A percentile compares a stretch with the other conserved stretches of the same genome.
Evolutionary conservation across 2,797 vertebrate species (phyloP).

Genomic region (Myotis daubentonii): DNA sequence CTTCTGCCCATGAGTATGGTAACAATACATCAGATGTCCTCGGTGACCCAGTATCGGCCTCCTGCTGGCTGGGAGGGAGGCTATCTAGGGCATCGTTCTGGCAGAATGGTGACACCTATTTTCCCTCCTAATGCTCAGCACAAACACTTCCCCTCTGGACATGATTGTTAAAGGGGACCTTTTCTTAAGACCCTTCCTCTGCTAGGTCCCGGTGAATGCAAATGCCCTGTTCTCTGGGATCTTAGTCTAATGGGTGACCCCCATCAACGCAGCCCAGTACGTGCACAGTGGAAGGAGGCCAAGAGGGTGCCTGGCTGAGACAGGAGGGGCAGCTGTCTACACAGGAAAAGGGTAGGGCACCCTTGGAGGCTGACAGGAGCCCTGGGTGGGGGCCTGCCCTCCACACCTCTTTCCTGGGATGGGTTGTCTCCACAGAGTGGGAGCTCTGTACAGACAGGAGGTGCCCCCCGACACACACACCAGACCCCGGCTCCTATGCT

Average conservation of each 20-base stretch:
- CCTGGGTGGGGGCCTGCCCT: not conserved
- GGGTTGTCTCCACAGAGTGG: not conserved
- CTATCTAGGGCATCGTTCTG: accelerated
- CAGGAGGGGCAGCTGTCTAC: not conserved
- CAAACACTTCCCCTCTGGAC: not conserved
- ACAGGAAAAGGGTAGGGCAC: not conserved
- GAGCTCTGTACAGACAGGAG: not conserved
- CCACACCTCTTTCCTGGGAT: not conserved
- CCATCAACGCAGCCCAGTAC: not conserved
- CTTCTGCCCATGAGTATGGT: not conserved
- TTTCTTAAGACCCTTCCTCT: not conserved
- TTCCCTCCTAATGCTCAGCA: not conserved
- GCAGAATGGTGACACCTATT: not conserved
- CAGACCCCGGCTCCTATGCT: not conserved
- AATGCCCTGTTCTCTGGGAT: not conserved
- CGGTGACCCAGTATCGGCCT: not conserved
- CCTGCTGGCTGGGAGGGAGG: not conserved
- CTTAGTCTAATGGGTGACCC: not conserved
- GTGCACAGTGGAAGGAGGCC: not conserved
- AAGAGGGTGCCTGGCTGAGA: not conserved
- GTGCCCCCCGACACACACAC: not conserved
- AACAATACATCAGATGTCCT: not conserved
- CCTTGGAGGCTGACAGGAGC: not conserved
- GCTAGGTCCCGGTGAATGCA: not conserved
- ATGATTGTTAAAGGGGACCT: not conserved